A percentile compares a stretch with the other conserved stretches of the same genome.
Conservation (phyloP, 2,797 vertebrate genomes). For the Leucoraja ocellata region DNA sequence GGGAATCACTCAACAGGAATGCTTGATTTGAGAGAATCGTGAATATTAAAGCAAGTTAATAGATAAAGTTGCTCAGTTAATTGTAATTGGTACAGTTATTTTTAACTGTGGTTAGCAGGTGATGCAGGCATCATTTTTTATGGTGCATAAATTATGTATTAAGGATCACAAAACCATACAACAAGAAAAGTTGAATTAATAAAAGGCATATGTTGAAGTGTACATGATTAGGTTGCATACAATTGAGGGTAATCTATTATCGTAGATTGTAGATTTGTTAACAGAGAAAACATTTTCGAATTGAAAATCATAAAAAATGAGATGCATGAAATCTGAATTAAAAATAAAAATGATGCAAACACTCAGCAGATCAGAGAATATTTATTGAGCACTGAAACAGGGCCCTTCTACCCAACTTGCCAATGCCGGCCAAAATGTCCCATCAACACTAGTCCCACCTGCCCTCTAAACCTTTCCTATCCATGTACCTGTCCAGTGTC, state of each 20-base stretch:
- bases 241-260: not conserved
- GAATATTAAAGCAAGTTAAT: not conserved
- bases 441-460: no score
- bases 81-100: not conserved
- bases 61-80: conserved; percentile 14
- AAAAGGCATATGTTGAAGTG: not conserved
- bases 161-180: not conserved
- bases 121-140: not conserved
- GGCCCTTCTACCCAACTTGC: no score
- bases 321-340: no score
- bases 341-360: no score
- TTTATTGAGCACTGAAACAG: no score
- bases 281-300: not conserved
- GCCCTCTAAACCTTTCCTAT: no score
- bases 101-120: not conserved
- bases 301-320: not conserved
- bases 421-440: no score
- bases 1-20: not conserved
- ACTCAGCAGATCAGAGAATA: no score
- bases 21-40: not conserved
- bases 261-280: not conserved
- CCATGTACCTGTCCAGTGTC: no score
- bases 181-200: not conserved
- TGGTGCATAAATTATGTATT: not conserved
- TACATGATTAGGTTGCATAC: not conserved